Base-by-base conservation (phyloP, 2,888 invertebrate species). In the Gisinianus flammeolus region DNA sequence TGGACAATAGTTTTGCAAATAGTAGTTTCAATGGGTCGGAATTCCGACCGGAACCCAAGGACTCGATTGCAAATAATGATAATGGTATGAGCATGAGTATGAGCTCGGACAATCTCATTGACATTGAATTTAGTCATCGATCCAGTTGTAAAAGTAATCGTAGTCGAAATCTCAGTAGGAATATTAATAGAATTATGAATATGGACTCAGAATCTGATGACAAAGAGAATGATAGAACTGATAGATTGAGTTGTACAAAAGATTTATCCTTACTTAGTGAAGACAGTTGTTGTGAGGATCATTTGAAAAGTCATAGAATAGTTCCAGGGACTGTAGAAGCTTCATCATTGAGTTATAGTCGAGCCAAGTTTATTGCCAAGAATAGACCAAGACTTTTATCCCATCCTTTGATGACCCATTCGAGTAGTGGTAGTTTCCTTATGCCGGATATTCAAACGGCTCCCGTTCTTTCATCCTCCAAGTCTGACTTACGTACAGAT, bases 331-430 rank as follows among this genome's bases (percentile, higher is more conserved):
- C 31, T n/a, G 1, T 68, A 6, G 68, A 68, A 22, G 68, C 68
- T 24, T 68, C 68, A 2, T 68, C 68, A 8, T 30, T 68, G 6
- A 68, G 35, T 24, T 68, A 68, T 24, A 68, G 68, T 68, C 16
- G 68, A 35, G 68, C 68, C n/a, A 68, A 68, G 22, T 68, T 35
- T 35, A 68, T 68, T n/a, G 68, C 68, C 31, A 68, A 68, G 22
- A 68, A 68, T 35, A 1, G 68, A 35, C 68, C 68, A 5, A 26
- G 68, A 4, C 68, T 68, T 30, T 30, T 68, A 8, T 68, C 68
- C n/a, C 68, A 68, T 35, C 68, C 68, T 24, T 35, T 68, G 5
- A 68, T 68, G n/a, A 68, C 68, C 22, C 68, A 68, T 22, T 68
- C 68, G 2, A 35, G 22, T n/a, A 35, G 33, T 62, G 8, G 19